Evolutionary conservation across 2,113 vertebrate species (phyloP), one percentile per base, ranked within the genome.

Genomic region (Climacteris rufus): DNA sequence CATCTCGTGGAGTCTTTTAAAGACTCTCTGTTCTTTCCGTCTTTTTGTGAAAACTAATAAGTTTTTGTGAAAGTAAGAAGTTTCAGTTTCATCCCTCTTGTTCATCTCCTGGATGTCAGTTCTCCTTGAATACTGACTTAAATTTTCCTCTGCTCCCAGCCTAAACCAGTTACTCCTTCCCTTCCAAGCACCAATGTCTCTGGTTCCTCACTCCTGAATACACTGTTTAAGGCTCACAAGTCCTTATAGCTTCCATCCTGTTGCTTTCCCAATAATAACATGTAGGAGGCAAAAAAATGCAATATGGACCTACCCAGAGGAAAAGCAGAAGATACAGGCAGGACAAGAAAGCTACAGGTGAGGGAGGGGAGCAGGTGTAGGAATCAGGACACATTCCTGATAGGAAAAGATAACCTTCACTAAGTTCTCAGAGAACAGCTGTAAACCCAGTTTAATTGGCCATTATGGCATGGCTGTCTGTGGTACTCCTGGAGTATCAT

Each of bases 371-470:
- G 18, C 18, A 42, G 40, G 17, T 49, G 68, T 25, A 63, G 69
- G 47, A 81, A 75, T 24, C 1, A 2, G 76, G 52, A 61, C n/a
- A 60, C 35, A 69, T 31, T 85, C 74, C 61, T 81, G 59, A 42
- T 0, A 56, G 35, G 79, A 63, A 61, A 42, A 42, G 27, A 82
- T 54, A 85, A 75, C 91, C 75, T 93, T 92, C 93, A 53, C 30
- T 39, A 80, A 40, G 74, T 59, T 82, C 85, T 80, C 74, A 39
- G 70, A 40, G 84, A 95, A 50, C 20, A 95, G 93, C 57, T 82
- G 84, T 89, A 96, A 95, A 96, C 10, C 33, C 84, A 70, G 18
- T 81, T 95, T 95, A 96, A 96, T 81, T 91, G 71, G 86, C 75
- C 76, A 74, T 90, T 80, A 89, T 86, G 64, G 50, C 61, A 75